These are phyloP conservation scores for Cryptoprocta ferox DNA, from an alignment of 2,797 vertebrate genomes.

Conservation along the genomic window DNA sequence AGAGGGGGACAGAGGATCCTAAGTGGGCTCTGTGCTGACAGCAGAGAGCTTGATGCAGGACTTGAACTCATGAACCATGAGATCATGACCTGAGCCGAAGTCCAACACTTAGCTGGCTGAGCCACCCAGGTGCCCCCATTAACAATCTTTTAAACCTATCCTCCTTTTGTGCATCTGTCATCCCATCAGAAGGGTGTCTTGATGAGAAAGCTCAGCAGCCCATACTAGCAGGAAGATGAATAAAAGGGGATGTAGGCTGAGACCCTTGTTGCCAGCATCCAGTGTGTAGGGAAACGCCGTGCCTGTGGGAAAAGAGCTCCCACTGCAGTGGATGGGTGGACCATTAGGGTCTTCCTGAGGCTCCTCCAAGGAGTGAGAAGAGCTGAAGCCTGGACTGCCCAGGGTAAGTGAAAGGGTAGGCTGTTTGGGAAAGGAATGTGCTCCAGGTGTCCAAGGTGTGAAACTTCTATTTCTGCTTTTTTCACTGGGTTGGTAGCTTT, in stretches of 20 bases:
- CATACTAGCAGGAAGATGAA: background rate
- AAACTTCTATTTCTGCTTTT: background rate
- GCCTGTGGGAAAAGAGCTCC: background rate
- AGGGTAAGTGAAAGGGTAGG: background rate
- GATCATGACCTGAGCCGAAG: no score
- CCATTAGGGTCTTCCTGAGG: background rate
- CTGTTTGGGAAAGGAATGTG: background rate
- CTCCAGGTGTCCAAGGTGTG: background rate
- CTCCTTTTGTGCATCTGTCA: background rate
- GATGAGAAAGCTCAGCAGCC: background rate
- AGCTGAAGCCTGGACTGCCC: background rate
- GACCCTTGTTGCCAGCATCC: background rate
- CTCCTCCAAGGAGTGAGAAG: background rate
- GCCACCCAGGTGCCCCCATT: background rate
- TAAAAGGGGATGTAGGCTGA: background rate
- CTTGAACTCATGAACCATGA: no score
- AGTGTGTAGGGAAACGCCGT: background rate
- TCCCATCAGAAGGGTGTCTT: background rate
- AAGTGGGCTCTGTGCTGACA: no score
- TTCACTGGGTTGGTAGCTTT: background rate
- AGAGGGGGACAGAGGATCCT: no score
- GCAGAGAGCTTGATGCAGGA: no score
- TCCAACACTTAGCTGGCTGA: no score
- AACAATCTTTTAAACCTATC: constrained; percentile 5
- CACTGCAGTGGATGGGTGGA: rapidly evolving